phyloP scores from a whole-genome alignment of 1,140 invertebrate species.

The Drosophila nigromelanica region DNA sequence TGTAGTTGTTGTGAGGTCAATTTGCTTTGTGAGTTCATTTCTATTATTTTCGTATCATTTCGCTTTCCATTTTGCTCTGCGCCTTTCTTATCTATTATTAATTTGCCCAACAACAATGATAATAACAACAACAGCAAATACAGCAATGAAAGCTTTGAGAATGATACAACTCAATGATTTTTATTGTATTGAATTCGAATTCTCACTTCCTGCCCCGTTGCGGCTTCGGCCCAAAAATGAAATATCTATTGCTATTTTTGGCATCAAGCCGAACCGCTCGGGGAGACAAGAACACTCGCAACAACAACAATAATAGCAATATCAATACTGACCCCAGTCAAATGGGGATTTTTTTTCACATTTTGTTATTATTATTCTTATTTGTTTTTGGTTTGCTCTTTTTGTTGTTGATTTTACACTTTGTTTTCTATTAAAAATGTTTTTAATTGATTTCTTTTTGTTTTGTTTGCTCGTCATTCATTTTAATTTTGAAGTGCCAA shows the following conservation, averaged over 20 bases:
- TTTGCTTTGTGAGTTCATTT: slow-evolving; percentile 37
- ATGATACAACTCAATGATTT: slow-evolving; percentile 61
- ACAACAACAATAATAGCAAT: slow-evolving; percentile 34
- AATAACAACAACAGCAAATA: slow-evolving; percentile 30
- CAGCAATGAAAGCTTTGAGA: slow-evolving; percentile 5
- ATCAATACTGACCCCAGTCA: slow-evolving; percentile 33
- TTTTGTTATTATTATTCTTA: slow-evolving; percentile 17
- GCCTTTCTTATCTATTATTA: slow-evolving; percentile 74
- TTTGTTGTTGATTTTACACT: slow-evolving; percentile 50
- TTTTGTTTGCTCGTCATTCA: background rate
- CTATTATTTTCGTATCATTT: slow-evolving; percentile 26
- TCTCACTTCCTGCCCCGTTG: slow-evolving; percentile 60
- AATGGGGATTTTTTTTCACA: slow-evolving; percentile 13
- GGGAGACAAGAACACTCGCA: slow-evolving; percentile 13
- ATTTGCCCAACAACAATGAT: slow-evolving; percentile 41
- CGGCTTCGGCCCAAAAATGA: slow-evolving; percentile 47
- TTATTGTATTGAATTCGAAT: slow-evolving; percentile 77
- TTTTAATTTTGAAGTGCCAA: slow-evolving; percentile 3
- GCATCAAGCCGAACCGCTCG: slow-evolving; percentile 38
- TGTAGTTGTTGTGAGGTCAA: slow-evolving; percentile 35
- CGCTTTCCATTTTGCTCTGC: slow-evolving; percentile 42
- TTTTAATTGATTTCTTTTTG: slow-evolving; percentile 48
- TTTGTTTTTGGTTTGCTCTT: slow-evolving; percentile 18
- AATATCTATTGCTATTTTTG: slow-evolving; percentile 71
- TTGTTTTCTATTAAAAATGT: slow-evolving; percentile 46